Evolutionary conservation across 2,113 vertebrate species (phyloP), one percentile per base, ranked within the genome.

Genomic region (Thalassoma bifasciatum): DNA sequence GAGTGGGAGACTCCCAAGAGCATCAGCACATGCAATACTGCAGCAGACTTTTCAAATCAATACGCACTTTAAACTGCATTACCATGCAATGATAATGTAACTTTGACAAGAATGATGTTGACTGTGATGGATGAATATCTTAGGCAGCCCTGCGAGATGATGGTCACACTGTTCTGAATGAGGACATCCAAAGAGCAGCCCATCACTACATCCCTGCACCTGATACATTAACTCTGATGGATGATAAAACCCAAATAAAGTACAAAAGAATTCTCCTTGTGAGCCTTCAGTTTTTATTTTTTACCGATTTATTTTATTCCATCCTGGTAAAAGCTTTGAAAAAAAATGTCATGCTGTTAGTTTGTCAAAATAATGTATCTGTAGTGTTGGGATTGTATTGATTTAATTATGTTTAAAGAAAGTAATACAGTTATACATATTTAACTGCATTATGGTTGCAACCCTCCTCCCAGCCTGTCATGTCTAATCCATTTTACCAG

Each of bases 41-140:
- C n/a, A 38, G 66, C 54, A 62, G 61, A 26, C 61, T 62, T 79
- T 66, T 62, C 50, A 63, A 66, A 84, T 84, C 57, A 72, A 63
- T 78, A 72, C 5, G 0, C 62, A 75, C 42, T 63, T 53, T 75
- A 71, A 71, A 71, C 59, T 78, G 75, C 60, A 77, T 78, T 69
- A 50, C 30, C 49, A 65, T 71, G 60, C 54, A 70, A 71, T 66
- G 75, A 70, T 70, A 61, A 74, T 83, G 65, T 60, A 62, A 69
- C 70, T 74, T 26, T 72, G 46, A 73, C 46, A 73, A 66, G 78
- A 66, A 74, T 50, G 9, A 40, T 61, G 70, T 40, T 59, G 68
- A 69, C 58, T 56, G 38, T 65, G 60, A 74, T 66, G 54, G 65
- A 83, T 50, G 52, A 57, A 40, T 37, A 11, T 47, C 19, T 53